Evolutionary conservation across 2,888 invertebrate species (phyloP), one percentile per base, ranked within the genome.

Genomic region (Sphinx pinastri): DNA sequence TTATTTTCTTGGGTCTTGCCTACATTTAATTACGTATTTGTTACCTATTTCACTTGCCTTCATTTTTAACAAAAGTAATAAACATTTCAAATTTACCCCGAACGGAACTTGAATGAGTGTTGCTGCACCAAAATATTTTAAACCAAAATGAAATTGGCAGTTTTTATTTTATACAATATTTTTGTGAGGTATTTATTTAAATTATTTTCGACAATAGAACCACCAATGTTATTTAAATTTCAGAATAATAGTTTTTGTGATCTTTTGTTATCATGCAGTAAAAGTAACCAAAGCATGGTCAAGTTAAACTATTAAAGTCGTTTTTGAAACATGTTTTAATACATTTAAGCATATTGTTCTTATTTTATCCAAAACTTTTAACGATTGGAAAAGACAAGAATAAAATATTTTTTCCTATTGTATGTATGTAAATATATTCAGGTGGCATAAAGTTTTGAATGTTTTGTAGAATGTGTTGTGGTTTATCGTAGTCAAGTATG

Each of bases 211-310:
- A 47, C 1, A 63, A 63, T 16, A 63, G 3, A 31, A 58, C 63
- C 19, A 19, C 16, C 60, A 16, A 49, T 47, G 55, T 19, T 0
- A 12, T 19, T 49, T 0, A 49, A 19, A 49, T 1, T 12, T 7
- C 19, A 49, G 16, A 63, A 49, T 13, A 16, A 63, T 63, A 38
- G 38, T 38, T 7, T 38, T 38, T 38, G 38, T 47, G 13, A 13
- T 49, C 19, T 2, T 12, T 63, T 63, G 63, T 63, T 63, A 63
- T 63, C 63, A 63, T 63, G 49, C 63, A 63, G 63, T 63, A 63
- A 63, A 16, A 47, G 1, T 49, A 16, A 19, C 63, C 63, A 63
- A 63, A 63, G 63, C 6, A 14, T 7, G 47, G 7, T 49, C 7
- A 16, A 16, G 11, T 49, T 13, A n/a, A 10, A 55, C 16, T 19